Evolutionary conservation across 2,113 vertebrate species (phyloP).

Genomic region (Collichthys lucidus): DNA sequence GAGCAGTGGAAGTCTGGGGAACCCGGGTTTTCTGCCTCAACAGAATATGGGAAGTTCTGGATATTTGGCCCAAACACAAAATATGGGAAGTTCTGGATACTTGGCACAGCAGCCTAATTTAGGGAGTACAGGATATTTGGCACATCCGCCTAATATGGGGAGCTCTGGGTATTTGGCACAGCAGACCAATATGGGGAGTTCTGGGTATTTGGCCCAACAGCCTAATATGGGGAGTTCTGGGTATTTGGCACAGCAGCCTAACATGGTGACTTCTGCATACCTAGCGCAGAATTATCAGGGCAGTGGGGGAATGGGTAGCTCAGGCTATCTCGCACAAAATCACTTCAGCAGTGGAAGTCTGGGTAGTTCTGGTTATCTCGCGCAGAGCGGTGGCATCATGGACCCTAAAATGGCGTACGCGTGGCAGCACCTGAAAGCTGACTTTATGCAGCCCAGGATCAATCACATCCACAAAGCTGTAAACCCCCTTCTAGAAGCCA

Average conservation of each 20-base stretch:
- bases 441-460: constrained; percentile 89
- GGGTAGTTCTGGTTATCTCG: constrained; percentile 76
- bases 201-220: constrained; percentile 74
- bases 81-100: constrained; percentile 60
- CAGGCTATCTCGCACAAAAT: constrained; percentile 81
- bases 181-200: constrained; percentile 68
- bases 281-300: constrained; percentile 78
- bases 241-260: constrained; percentile 71
- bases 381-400: constrained; percentile 79
- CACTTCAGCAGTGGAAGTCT: constrained; percentile 80
- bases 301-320: constrained; percentile 76
- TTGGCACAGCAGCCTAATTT: constrained; percentile 50
- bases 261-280: constrained; percentile 75
- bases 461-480: constrained; percentile 89
- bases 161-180: constrained; percentile 71
- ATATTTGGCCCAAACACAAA: constrained; percentile 68
- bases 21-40: constrained; percentile 57
- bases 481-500: constrained; percentile 77
- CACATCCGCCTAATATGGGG: constrained; percentile 55
- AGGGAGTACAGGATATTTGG: constrained; percentile 56
- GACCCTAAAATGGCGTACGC: constrained; percentile 89
- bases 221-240: constrained; percentile 69
- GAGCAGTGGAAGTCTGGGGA: constrained; percentile 63
- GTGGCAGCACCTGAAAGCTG: constrained; percentile 90
- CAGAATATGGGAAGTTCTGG: constrained; percentile 75